Evolutionary conservation across 2,888 invertebrate genomes (phyloP), one percentile per base, ranked within the genome.

Genomic region (Ormyrus pomaceus): DNA sequence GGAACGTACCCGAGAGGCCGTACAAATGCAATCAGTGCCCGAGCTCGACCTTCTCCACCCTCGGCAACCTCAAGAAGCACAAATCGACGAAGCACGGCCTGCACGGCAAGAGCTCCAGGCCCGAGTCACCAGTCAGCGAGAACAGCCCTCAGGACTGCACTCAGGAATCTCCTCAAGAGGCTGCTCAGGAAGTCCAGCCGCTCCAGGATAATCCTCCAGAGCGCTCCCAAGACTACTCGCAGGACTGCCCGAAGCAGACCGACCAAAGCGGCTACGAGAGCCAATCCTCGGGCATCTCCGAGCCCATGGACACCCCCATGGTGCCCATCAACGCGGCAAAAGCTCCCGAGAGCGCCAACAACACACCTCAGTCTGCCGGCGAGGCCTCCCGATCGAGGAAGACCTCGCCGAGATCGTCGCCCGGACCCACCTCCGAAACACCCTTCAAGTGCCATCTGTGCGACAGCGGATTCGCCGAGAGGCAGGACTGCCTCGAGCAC

Each of bases 401-500:
- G 77, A 84, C 86, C 0, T 89, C 89, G 0, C 90, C 90, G 0
- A 87, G 87, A 13, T 87, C 88, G 0, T 90, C 91, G 0, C 90
- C 90, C 0, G 88, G 89, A 0, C 77, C 77, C 0, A 64, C 13
- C 8, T 71, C 80, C 64, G 95, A 96, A 83, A 91, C 96, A 74
- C 96, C 96, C 6, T 98, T 96, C 92, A 97, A 97, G 91, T 98
- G 98, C 88, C 97, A 98, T 91, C 92, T 98, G 0, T 98, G 98
- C 89, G 98, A 98, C 86, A 95, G 94, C 8, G 96, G 97, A 0
- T 98, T 96, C 87, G 93, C 94, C 0, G 96, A 95, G 62, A 92
- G 98, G 3, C 93, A 94, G 80, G 95, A 95, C 19, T 96, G 97
- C 45, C 91, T 98, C 81, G 95, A 95, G 51, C 98, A 98, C 87